Base-by-base conservation (phyloP, 1,140 invertebrate genomes). In the Meloidogyne chitwoodi region DNA sequence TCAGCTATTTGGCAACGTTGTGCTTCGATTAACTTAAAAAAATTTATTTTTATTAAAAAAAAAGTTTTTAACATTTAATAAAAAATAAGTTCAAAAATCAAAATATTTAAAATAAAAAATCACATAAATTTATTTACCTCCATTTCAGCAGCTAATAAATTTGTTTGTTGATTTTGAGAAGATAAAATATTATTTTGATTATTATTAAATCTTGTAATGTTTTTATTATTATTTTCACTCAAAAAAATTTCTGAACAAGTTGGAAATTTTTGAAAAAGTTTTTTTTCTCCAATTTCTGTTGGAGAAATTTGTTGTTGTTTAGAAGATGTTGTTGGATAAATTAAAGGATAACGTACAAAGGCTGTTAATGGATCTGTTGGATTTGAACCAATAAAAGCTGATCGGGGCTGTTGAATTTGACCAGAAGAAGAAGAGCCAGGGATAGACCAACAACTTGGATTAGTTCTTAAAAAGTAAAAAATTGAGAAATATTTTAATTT, bases 21-120 rank as follows among this genome's bases (percentile, higher is more conserved):
- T 16, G 67, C 29, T 34, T 83, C 80, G n/a, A 81, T 74, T 65
- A 81, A 27, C 73, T 81, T 11, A 76, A 78, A 77, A 64, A 44
- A 76, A 69, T 26, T 78, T 63, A 14, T 8, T 29, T 48, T 19
- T 29, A 27, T 63, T 34, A 12, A 31, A 61, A n/a, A 77, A 29
- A 14, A 24, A 27, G 14, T 6, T 72, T 22, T 22, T n/a, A 31
- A 24, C 14, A 29, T 5, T 44, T 24, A 41, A 29, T 19, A 27
- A 72, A n/a, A n/a, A 22, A 77, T n/a, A n/a, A n/a, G n/a, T n/a
- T n/a, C n/a, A n/a, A n/a, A n/a, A n/a, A n/a, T n/a, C n/a, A n/a
- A n/a, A n/a, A n/a, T n/a, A n/a, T n/a, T 38, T 38, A 38, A 38
- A 8, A 8, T 6, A 38, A 38, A 38, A n/a, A n/a, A n/a, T n/a